Evolutionary conservation across 37 sponge, comb jelly and placozoan species (phyloP).

Genomic region (Dysidea cf. avara): DNA sequence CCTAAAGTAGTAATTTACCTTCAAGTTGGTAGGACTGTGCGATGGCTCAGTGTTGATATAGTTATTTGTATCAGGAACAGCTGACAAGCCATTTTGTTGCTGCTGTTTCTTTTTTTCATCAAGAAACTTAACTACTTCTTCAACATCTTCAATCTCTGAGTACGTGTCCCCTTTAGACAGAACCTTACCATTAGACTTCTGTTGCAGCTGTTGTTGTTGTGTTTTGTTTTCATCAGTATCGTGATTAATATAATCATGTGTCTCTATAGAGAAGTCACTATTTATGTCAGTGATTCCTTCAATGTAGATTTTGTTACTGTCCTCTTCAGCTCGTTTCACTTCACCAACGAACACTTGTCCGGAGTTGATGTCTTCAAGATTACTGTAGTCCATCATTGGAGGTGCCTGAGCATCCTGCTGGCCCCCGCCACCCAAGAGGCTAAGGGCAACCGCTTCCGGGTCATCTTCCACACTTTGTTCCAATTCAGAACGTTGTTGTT

Average conservation of each 20-base stretch:
- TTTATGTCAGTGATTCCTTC: background rate
- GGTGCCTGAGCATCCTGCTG: background rate
- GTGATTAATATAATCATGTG: background rate
- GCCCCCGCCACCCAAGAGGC: no score
- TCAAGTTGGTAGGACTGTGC: no score
- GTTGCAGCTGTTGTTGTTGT: background rate
- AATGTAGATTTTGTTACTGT: conserved; percentile 22
- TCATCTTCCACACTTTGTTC: background rate
- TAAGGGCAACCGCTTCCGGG: background rate
- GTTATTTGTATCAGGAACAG: conserved; percentile 1
- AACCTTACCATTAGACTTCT: background rate
- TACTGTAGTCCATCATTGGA: conserved; percentile 26
- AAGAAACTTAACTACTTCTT: background rate
- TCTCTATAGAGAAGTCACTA: background rate
- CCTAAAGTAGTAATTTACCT: no score
- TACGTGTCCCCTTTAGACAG: no score
- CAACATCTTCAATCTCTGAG: background rate
- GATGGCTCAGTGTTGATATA: conserved; percentile 10
- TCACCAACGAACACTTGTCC: conserved; percentile 14
- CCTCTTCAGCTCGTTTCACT: conserved; percentile 30
- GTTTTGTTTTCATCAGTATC: background rate
- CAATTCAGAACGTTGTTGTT: background rate
- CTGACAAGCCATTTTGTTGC: background rate
- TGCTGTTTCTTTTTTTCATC: background rate
- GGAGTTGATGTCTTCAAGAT: conserved; percentile 35